These are phyloP conservation scores for Echinometra lucunter DNA, from an alignment of 53 echinoderm and acorn worm genomes.

Conservation along the genomic window DNA sequence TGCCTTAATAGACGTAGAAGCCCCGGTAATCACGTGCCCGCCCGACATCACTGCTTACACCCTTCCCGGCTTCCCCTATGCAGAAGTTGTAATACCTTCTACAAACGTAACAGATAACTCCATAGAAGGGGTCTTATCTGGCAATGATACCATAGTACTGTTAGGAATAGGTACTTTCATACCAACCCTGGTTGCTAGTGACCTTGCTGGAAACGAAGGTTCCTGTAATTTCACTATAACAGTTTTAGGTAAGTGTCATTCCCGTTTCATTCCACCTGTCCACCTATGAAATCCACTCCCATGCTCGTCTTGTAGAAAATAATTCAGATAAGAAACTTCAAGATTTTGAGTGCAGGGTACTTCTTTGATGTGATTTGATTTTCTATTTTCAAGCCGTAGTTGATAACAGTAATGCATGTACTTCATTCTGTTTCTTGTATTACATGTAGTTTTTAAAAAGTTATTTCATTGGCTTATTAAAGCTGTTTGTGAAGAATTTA, in stretches of 20 bases:
- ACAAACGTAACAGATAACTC: slow-evolving; percentile 35
- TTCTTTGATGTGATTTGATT: too few relatives aligned
- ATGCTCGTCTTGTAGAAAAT: too few relatives aligned
- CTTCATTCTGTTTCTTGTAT: too few relatives aligned
- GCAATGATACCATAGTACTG: neutral
- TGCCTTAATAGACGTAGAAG: slow-evolving; percentile 2
- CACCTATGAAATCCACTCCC: too few relatives aligned
- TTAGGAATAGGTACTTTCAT: neutral
- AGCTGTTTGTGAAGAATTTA: too few relatives aligned
- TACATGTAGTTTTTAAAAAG: too few relatives aligned
- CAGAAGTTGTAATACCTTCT: neutral
- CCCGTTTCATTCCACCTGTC: neutral
- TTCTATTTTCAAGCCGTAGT: too few relatives aligned
- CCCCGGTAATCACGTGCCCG: neutral
- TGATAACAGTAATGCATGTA: too few relatives aligned
- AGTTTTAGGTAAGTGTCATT: neutral
- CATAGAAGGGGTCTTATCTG: neutral
- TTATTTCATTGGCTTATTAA: too few relatives aligned
- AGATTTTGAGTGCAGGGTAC: too few relatives aligned
- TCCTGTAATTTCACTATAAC: neutral
- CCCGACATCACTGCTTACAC: neutral
- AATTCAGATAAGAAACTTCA: too few relatives aligned
- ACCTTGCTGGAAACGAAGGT: neutral
- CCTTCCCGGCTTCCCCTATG: neutral
- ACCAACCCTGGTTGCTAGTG: neutral